phyloP scores from a whole-genome alignment of 1,140 invertebrate species.

The Diploscapter pachys region DNA sequence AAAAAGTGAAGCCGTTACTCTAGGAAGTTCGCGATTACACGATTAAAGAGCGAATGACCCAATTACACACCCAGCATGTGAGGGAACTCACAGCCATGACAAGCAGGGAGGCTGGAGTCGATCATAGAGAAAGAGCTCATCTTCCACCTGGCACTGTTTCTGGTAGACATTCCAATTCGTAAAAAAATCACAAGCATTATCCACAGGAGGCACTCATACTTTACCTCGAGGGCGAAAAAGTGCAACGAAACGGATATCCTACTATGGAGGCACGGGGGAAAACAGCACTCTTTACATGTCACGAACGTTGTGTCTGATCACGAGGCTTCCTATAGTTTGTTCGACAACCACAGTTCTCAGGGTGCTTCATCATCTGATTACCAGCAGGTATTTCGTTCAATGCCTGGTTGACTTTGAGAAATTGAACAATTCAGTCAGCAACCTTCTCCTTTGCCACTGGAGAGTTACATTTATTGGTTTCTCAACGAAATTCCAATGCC shows the following conservation, averaged over 20 bases:
- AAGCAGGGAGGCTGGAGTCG: constrained; percentile 6
- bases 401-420: not conserved
- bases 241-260: constrained; percentile 69
- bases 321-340: constrained; percentile 79
- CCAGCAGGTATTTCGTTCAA: constrained; percentile 27
- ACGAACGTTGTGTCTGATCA: constrained; percentile 76
- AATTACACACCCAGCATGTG: constrained; percentile 41
- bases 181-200: not conserved
- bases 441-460: constrained; percentile 66
- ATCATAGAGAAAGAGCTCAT: constrained; percentile 33
- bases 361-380: constrained; percentile 49
- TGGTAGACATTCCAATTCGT: constrained; percentile 64
- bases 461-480: constrained; percentile 90
- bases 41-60: constrained; percentile 54
- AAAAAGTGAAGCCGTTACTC: constrained; percentile 8
- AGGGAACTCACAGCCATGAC: constrained; percentile 32
- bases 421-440: not conserved
- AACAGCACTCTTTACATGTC: constrained; percentile 87
- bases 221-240: constrained; percentile 63
- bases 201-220: constrained; percentile 67
- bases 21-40: constrained; percentile 40
- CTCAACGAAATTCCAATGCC: constrained; percentile 89
- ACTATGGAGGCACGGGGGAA: constrained; percentile 85
- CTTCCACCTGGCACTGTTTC: constrained; percentile 64
- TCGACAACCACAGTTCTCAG: constrained; percentile 77